A percentile compares a stretch with the other conserved stretches of the same genome.
Conservation (phyloP, 1,140 invertebrate genomes). For the Drosophila pallidifrons region DNA sequence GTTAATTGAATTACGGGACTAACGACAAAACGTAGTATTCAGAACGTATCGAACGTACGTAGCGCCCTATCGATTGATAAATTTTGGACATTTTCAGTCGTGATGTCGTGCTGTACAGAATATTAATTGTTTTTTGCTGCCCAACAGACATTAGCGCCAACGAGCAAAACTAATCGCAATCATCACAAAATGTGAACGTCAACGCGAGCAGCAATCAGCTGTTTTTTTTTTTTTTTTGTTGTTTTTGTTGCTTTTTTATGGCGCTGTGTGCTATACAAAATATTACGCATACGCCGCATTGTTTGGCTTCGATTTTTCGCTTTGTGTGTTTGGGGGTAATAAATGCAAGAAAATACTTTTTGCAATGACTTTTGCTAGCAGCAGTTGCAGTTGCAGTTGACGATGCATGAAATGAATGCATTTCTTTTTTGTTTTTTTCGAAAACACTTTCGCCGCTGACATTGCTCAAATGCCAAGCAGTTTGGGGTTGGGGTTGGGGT, state of each 20-base stretch:
- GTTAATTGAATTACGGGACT: conserved; percentile 76
- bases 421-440: conserved; percentile 21
- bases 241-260: too few relatives aligned
- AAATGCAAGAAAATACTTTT: conserved; percentile 11
- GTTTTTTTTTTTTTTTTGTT: conserved; percentile 4
- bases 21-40: conserved; percentile 21
- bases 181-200: conserved; percentile 11
- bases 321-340: neutral
- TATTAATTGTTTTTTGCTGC: conserved; percentile 32
- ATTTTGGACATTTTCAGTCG: conserved; percentile 14
- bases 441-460: conserved; percentile 74
- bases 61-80: conserved; percentile 50
- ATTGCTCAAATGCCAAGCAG: conserved; percentile 62
- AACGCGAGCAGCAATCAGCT: neutral
- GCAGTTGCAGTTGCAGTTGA: conserved; percentile 51
- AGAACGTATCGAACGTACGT: conserved; percentile 34
- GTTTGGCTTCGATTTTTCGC: conserved; percentile 5
- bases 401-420: conserved; percentile 65
- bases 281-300: conserved; percentile 56
- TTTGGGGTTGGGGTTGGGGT: conserved; percentile 12
- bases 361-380: conserved; percentile 24
- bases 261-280: conserved; percentile 6
- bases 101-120: neutral
- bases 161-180: conserved; percentile 8
- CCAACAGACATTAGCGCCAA: conserved; percentile 21